Conservation (phyloP, 2,797 vertebrate genomes). For the Telmatherina bonti region DNA sequence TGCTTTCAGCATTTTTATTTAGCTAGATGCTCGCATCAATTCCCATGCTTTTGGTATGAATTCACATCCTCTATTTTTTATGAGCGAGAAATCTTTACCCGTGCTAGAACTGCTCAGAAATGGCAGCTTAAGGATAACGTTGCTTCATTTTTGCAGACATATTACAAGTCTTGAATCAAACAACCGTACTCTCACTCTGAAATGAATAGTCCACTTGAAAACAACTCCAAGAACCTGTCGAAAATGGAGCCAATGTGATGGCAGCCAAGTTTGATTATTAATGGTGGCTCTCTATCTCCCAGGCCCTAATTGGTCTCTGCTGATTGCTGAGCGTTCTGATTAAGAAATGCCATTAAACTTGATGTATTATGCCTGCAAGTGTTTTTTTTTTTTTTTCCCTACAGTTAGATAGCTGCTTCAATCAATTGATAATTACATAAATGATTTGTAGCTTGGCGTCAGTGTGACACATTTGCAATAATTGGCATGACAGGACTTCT, state of each 20-base stretch:
- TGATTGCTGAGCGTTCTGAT: conserved; percentile 83
- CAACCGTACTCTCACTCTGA: conserved; percentile 13
- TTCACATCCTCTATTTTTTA: conserved; percentile 45
- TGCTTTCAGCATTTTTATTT: conserved; percentile 41
- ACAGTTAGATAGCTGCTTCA: conserved; percentile 76
- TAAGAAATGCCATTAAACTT: conserved; percentile 84
- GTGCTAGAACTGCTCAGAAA: conserved; percentile 11
- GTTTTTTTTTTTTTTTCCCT: conserved; percentile 73
- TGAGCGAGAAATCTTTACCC: conserved; percentile 37
- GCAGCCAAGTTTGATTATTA: conserved; percentile 77
- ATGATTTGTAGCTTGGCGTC: conserved; percentile 75
- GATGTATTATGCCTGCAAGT: conserved; percentile 79
- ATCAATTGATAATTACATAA: conserved; percentile 82
- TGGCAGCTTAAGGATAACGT: not conserved
- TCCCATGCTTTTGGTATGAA: conserved; percentile 29
- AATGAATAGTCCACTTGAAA: conserved; percentile 54
- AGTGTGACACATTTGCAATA: conserved; percentile 75
- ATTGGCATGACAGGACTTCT: conserved; percentile 49
- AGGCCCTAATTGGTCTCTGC: conserved; percentile 82
- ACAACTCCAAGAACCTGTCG: conserved; percentile 41
- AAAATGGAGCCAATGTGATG: conserved; percentile 57
- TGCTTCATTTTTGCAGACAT: conserved; percentile 7
- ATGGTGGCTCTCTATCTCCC: conserved; percentile 78
- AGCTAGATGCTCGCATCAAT: conserved; percentile 27
- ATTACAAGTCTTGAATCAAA: conserved; percentile 13